Percentiles rank a stretch among this genome's conserved stretches.
Conservation (phyloP, 1,140 invertebrate species). For the Brachionus paranguensis region DNA sequence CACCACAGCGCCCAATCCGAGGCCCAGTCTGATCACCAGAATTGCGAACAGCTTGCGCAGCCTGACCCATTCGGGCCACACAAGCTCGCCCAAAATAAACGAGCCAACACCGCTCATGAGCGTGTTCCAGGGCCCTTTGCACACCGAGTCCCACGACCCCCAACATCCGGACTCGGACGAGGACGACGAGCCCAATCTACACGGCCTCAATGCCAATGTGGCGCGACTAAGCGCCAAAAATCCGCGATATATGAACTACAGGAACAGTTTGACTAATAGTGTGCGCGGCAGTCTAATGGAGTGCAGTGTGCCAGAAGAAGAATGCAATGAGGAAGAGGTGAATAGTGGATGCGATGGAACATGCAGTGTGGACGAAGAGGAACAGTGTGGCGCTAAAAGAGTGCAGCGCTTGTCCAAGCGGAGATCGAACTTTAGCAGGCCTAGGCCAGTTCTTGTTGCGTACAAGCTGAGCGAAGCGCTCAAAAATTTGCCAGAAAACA, state of each 20-base stretch:
- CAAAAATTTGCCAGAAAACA: background rate
- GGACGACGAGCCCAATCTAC: background rate
- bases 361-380: background rate
- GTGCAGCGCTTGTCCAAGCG: background rate
- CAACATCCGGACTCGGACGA: background rate
- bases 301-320: conserved; percentile 27
- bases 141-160: background rate
- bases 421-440: background rate
- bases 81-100: background rate
- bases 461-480: background rate
- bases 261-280: conserved; percentile 38
- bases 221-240: background rate
- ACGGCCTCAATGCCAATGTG: background rate
- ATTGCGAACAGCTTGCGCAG: conserved; percentile 28
- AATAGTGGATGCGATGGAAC: conserved; percentile 1
- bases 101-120: background rate
- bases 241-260: conserved; percentile 10
- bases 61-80: background rate
- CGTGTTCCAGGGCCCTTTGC: background rate
- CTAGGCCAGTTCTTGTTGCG: background rate
- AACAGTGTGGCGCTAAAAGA: background rate
- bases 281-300: conserved; percentile 34
- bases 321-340: background rate
- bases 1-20: background rate
- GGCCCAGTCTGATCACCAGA: background rate